Base-by-base conservation (phyloP, 2,113 vertebrate genomes). In the Camarhynchus parvulus region DNA sequence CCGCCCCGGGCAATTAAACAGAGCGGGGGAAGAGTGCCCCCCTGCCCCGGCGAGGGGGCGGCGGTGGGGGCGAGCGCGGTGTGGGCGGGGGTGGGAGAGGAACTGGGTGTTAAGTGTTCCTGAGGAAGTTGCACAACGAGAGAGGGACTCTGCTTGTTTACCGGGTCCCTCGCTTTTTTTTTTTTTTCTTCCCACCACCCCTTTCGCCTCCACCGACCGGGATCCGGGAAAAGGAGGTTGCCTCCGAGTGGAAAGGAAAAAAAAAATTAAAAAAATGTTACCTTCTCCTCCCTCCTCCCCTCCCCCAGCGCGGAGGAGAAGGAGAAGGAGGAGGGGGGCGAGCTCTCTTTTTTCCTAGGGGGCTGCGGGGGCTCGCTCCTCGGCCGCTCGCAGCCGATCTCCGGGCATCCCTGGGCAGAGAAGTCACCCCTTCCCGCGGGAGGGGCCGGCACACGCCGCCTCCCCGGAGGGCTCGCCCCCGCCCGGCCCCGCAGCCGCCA, bases 141-240 rank as follows among this genome's bases (percentile, higher is more conserved):
- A 66, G 63, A 66, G 63, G 63, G 63, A 66, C 63, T 66, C 63
- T 33, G 63, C 63, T 66, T 66, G 63, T 66, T 66, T 66, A 66
- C 63, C 63, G 63, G 63, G 63, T 66, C 63, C 63, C 63, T 66
- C 63, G 41, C 41, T 33, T 33, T 55, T 55, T 44, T 31, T 61
- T 37, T 52, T 53, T 37, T 59, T 13, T 6, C 18, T 28, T 28
- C 39, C 61, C 37, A 18, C 30, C 59, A 37, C 59, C 35, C 59
- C 13, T 55, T 41, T 30, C 27, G 27, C 61, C 61, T 41, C 63
- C 44, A 55, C 24, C 31, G 75, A 58, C 50, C 33, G 58, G 56
- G 62, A 74, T 83, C 91, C 67, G 87, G 88, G 88, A 88, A 93
- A 87, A 63, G 81, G 67, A 42, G 80, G 59, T 47, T 53, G 84